phyloP scores from a whole-genome alignment of 2,113 vertebrate genomes.

The Callipepla squamata region DNA sequence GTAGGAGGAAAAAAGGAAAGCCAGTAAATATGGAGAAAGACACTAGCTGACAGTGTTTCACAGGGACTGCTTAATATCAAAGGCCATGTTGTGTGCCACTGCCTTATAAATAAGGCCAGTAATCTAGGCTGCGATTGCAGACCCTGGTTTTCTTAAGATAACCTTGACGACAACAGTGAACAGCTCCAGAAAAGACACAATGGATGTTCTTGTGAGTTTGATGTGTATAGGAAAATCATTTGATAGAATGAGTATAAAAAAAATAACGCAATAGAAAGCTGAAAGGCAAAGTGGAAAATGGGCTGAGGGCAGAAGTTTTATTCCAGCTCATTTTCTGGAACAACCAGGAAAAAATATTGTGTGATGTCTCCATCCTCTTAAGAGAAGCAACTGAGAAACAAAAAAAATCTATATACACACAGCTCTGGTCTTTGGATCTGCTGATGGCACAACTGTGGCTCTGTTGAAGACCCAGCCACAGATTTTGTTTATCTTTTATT shows the following conservation, averaged over 20 bases:
- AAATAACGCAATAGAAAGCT: not conserved
- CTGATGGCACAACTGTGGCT: not conserved
- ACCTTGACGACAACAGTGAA: rapidly evolving
- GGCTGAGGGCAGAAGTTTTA: not conserved
- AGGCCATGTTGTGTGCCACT: not conserved
- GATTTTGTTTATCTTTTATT: not conserved
- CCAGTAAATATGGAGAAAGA: not conserved
- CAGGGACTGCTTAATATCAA: not conserved
- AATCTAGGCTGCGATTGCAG: not conserved
- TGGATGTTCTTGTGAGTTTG: not conserved
- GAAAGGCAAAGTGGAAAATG: not conserved
- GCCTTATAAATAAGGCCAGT: not conserved
- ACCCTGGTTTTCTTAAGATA: not conserved
- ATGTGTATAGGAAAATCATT: not conserved
- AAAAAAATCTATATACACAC: not conserved
- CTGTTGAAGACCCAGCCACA: not conserved
- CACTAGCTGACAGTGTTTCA: not conserved
- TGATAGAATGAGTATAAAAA: not conserved
- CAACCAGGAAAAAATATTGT: not conserved
- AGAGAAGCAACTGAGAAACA: not conserved
- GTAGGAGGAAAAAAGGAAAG: not conserved
- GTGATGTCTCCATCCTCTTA: not conserved
- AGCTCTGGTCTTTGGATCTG: not conserved
- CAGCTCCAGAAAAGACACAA: not conserved
- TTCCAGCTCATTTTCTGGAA: not conserved